A percentile compares a stretch with the other conserved stretches of the same genome.
These are phyloP conservation scores for Blastobasis adustella DNA, from an alignment of 2,888 invertebrate genomes.

Conservation along the genomic window DNA sequence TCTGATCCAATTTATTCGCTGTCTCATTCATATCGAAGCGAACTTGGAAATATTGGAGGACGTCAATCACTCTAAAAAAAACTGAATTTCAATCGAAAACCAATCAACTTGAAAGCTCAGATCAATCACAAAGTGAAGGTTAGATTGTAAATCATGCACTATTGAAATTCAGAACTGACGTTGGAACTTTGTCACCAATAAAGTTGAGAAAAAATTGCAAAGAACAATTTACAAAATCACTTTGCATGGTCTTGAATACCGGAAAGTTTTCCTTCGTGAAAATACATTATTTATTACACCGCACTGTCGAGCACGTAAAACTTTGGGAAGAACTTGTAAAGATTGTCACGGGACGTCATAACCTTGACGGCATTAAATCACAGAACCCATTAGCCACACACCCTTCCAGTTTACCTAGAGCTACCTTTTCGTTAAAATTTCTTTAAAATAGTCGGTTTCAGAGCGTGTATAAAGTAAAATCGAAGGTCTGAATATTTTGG, in stretches of 20 bases:
- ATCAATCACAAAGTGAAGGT: slow-evolving; percentile 5
- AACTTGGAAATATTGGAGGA: neutral
- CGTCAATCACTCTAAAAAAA: slow-evolving; percentile 12
- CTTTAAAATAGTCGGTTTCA: neutral
- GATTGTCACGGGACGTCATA: slow-evolving; percentile 46
- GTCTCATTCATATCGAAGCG: neutral
- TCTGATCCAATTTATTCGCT: neutral
- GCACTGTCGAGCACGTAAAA: slow-evolving; percentile 28
- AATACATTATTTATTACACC: slow-evolving; percentile 10
- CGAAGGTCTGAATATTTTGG: slow-evolving; percentile 19
- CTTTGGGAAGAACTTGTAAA: slow-evolving; percentile 38
- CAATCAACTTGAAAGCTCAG: slow-evolving; percentile 5
- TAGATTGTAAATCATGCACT: slow-evolving; percentile 7
- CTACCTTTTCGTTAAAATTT: slow-evolving; percentile 15
- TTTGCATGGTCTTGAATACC: slow-evolving; percentile 8
- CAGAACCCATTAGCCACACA: slow-evolving; percentile 38
- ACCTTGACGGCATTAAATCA: slow-evolving; percentile 57
- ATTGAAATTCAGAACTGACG: slow-evolving; percentile 9
- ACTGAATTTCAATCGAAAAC: slow-evolving; percentile 7
- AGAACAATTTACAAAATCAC: slow-evolving; percentile 8
- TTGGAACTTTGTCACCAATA: slow-evolving; percentile 2
- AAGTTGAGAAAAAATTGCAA: slow-evolving; percentile 4
- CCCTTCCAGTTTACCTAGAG: slow-evolving; percentile 27
- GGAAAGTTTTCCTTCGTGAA: slow-evolving; percentile 3
- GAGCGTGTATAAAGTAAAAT: neutral